A percentile compares a stretch with the other conserved stretches of the same genome.
phyloP scores from a whole-genome alignment of 2,797 vertebrate genomes.

The Enoplosus armatus region DNA sequence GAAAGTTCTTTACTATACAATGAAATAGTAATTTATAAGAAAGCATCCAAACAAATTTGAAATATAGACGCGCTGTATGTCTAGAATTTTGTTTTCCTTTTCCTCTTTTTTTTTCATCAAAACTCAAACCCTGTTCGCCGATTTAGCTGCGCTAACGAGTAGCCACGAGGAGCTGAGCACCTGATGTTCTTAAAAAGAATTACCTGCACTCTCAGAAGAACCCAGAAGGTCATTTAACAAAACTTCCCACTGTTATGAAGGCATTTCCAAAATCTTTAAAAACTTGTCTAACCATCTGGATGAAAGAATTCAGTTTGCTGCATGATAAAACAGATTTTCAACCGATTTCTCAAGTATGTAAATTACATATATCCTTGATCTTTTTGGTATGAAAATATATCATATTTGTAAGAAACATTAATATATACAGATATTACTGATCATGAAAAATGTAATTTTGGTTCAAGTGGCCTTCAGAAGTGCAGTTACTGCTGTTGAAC shows the following conservation, averaged over 20 bases:
- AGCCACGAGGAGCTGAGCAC: background rate
- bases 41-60: background rate
- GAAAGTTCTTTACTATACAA: background rate
- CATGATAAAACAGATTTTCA: background rate
- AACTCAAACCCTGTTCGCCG: background rate
- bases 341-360: background rate
- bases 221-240: background rate
- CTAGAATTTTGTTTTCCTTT: background rate
- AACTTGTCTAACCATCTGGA: background rate
- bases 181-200: conserved; percentile 2
- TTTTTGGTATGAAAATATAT: background rate
- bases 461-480: background rate
- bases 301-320: background rate
- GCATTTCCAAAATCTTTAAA: background rate
- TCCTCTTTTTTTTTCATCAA: background rate
- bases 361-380: too few relatives aligned
- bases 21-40: background rate
- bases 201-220: conserved; percentile 1
- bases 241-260: conserved; percentile 3
- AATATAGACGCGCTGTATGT: background rate
- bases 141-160: background rate
- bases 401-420: background rate
- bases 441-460: background rate
- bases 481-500: background rate
- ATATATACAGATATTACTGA: background rate